These are phyloP conservation scores for Microplitis manilae DNA, from an alignment of 2,888 invertebrate genomes.

Conservation along the genomic window DNA sequence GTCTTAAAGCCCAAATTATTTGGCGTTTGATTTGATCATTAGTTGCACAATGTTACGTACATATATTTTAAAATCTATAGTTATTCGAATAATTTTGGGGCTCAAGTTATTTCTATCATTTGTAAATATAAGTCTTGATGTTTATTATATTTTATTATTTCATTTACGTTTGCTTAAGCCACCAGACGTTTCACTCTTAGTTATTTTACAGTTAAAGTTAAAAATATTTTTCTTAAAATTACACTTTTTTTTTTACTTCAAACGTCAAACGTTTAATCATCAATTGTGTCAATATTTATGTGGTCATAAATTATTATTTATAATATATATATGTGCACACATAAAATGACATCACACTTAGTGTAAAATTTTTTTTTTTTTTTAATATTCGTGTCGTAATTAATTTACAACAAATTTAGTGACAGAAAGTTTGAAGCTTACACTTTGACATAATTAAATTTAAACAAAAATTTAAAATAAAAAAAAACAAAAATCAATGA, in stretches of 20 bases:
- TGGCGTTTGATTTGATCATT: slow-evolving; percentile 33
- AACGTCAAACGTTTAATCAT: not conserved
- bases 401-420: not conserved
- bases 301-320: not conserved
- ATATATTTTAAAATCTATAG: slow-evolving; percentile 28
- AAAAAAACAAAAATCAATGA: not conserved
- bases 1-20: slow-evolving; percentile 20
- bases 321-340: not conserved
- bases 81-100: slow-evolving; percentile 41
- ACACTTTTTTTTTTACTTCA: not conserved
- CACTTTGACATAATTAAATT: not conserved
- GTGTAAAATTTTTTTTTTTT: not conserved
- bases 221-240: not conserved
- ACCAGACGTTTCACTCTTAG: not conserved
- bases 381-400: not conserved
- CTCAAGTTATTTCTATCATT: slow-evolving; percentile 48
- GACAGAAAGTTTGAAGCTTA: not conserved
- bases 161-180: not conserved
- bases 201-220: not conserved
- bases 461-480: not conserved
- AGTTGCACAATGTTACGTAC: slow-evolving; percentile 46
- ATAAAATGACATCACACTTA: not conserved
- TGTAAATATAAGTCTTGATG: slow-evolving; percentile 13
- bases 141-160: slow-evolving; percentile 3
- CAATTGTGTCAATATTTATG: not conserved